These are phyloP conservation scores for Alces alces DNA, from an alignment of 2,113 vertebrate genomes.

Conservation along the genomic window DNA sequence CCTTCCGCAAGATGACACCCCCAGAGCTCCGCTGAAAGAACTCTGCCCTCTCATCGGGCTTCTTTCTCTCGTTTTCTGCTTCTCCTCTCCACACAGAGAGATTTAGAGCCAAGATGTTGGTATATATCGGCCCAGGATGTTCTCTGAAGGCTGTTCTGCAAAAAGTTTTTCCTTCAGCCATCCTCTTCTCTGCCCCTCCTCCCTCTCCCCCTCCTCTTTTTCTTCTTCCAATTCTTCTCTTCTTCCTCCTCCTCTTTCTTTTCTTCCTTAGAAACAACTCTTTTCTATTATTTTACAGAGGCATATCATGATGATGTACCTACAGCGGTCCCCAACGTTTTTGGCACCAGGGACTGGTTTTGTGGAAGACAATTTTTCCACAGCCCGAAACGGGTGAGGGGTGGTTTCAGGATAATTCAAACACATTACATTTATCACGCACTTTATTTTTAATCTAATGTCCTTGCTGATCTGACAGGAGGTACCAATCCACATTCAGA, in stretches of 20 bases:
- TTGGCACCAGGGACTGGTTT: not conserved
- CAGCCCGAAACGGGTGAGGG: accelerated
- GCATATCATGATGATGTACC: not conserved
- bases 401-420: not conserved
- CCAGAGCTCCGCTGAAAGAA: not conserved
- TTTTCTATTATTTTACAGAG: not conserved
- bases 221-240: not conserved
- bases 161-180: not conserved
- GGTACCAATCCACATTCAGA: not conserved
- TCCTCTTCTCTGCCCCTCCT: not conserved
- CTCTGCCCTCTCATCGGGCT: not conserved
- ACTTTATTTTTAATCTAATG: not conserved
- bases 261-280: not conserved
- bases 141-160: not conserved
- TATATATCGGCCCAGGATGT: not conserved
- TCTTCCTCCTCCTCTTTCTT: not conserved
- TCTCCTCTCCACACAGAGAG: not conserved
- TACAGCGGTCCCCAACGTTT: not conserved
- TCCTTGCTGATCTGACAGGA: not conserved
- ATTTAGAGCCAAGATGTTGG: not conserved
- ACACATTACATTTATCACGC: not conserved
- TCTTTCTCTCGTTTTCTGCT: not conserved
- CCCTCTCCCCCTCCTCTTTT: not conserved
- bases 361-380: not conserved
- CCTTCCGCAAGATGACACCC: not conserved